Conservation (phyloP, 1,140 invertebrate species). For the Drosophila busckii region DNA sequence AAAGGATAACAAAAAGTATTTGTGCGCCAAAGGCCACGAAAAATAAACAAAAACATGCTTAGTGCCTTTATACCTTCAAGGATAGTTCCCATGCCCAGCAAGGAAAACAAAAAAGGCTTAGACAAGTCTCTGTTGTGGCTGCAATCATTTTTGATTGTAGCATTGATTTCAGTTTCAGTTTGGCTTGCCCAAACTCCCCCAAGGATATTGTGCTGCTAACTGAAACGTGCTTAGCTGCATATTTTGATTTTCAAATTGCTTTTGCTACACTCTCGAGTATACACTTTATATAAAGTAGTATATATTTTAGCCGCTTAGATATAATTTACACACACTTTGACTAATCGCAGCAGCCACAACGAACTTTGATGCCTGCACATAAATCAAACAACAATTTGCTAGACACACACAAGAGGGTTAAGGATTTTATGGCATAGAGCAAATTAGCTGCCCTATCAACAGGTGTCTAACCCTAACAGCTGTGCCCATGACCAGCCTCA, state of each 20-base stretch:
- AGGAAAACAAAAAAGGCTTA: constrained; percentile 44
- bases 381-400: constrained; percentile 57
- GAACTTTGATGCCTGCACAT: constrained; percentile 9
- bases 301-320: no score
- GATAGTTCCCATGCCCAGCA: no score
- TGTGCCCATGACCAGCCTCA: constrained; percentile 16
- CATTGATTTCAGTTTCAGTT: constrained; percentile 54
- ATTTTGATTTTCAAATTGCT: no score
- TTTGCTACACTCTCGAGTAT: no score
- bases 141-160: constrained; percentile 57
- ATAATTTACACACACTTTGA: no score
- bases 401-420: constrained; percentile 13
- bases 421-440: constrained; percentile 28
- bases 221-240: no score
- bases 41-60: constrained; percentile 61
- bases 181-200: no score
- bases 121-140: constrained; percentile 31
- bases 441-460: constrained; percentile 68
- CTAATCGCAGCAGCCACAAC: no score
- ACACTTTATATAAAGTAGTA: no score
- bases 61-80: constrained; percentile 47
- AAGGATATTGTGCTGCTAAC: no score
- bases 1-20: constrained; percentile 71
- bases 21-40: constrained; percentile 36
- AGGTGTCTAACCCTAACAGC: constrained; percentile 58